Conservation (phyloP, 2,888 invertebrate genomes). For the Podabrus alpinus region DNA sequence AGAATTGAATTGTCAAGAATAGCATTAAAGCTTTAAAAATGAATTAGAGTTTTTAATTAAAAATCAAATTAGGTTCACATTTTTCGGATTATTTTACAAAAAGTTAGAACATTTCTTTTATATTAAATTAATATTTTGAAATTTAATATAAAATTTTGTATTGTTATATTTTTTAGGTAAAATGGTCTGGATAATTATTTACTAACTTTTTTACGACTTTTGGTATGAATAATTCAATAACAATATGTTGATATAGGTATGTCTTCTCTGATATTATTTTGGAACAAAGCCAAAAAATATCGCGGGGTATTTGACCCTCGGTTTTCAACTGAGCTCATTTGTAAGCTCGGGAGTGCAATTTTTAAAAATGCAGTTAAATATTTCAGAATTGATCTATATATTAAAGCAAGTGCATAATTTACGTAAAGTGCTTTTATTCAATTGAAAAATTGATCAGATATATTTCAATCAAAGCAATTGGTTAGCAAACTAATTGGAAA, state of each 20-base stretch:
- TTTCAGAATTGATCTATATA: not conserved
- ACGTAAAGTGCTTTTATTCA: not conserved
- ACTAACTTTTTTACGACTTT: not conserved
- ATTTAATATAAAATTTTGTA: not conserved
- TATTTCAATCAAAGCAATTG: too few species aligned
- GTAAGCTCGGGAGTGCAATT: constrained; percentile 18
- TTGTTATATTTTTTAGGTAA: too few species aligned
- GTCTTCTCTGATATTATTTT: constrained; percentile 18
- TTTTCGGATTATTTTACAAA: not conserved
- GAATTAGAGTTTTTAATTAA: not conserved
- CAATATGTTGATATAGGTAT: constrained; percentile 25
- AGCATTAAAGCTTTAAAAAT: not conserved
- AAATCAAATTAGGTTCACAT: not conserved
- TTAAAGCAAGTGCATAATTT: not conserved
- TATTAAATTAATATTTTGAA: not conserved
- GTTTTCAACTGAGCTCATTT: constrained; percentile 13
- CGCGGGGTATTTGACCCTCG: constrained; percentile 23
- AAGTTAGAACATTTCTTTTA: not conserved
- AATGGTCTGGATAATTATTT: not conserved
- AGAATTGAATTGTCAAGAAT: not conserved
- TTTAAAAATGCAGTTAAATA: constrained; percentile 13
- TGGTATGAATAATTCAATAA: constrained; percentile 15
- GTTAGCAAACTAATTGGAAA: too few species aligned
- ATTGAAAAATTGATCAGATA: not conserved
- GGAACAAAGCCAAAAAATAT: constrained; percentile 26